These are phyloP conservation scores for Bombus ignitus DNA, from an alignment of 1,140 invertebrate genomes.

Conservation along the genomic window DNA sequence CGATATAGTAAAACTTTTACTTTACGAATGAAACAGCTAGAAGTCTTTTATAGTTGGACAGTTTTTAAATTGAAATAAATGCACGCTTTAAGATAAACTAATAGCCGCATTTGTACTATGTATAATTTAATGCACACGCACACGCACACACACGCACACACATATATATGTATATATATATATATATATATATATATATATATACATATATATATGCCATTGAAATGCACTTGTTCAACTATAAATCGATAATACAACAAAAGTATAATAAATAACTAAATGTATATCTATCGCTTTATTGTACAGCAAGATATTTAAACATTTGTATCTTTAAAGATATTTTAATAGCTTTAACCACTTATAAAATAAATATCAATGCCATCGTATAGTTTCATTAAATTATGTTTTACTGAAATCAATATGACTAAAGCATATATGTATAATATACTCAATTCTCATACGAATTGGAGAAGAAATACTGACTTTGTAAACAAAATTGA, in stretches of 20 bases:
- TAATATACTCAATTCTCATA: background rate
- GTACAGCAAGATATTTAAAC: conserved; percentile 48
- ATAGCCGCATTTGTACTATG: conserved; percentile 12
- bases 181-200: no score
- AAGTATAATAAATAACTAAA: conserved; percentile 43
- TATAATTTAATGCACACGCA: background rate
- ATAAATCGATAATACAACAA: conserved; percentile 20
- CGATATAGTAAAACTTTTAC: conserved; percentile 38
- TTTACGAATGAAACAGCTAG: conserved; percentile 42
- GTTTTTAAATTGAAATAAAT: conserved; percentile 23
- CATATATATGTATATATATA: no score
- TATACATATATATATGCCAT: background rate
- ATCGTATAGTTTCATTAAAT: background rate
- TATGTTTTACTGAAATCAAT: background rate
- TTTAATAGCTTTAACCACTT: background rate
- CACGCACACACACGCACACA: fast-evolving
- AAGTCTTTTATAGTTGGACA: conserved; percentile 48
- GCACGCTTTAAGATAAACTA: conserved; percentile 1
- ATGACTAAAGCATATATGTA: background rate
- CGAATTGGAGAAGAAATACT: background rate
- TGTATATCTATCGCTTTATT: conserved; percentile 40
- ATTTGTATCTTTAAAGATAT: conserved; percentile 6
- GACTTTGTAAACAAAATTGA: conserved; percentile 5
- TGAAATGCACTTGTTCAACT: conserved; percentile 11
- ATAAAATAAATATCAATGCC: conserved; percentile 32